Evolutionary conservation across 2,113 vertebrate species (phyloP).

Genomic region (Noctilio leporinus): DNA sequence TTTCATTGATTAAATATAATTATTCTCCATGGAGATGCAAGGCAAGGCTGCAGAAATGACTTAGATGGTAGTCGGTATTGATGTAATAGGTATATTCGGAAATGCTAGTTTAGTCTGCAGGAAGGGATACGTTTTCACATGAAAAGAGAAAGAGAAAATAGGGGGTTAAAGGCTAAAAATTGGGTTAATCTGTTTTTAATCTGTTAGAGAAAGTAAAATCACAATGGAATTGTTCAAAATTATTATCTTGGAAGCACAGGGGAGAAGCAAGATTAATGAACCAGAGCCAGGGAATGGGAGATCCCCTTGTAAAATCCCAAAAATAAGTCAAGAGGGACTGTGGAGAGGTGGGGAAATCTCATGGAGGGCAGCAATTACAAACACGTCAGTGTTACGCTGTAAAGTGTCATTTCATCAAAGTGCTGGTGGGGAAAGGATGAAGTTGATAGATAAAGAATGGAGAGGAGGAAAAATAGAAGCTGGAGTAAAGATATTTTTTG

Average conservation of each 20-base stretch:
- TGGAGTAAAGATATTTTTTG: neutral
- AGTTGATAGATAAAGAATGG: neutral
- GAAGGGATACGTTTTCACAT: neutral
- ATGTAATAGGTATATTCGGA: conserved; percentile 13
- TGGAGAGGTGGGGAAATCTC: neutral
- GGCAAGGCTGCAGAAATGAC: neutral
- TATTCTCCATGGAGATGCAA: neutral
- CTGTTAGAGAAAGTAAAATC: neutral
- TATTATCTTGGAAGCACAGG: neutral
- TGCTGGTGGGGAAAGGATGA: neutral
- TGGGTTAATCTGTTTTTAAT: neutral
- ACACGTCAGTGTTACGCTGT: neutral
- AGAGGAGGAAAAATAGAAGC: neutral
- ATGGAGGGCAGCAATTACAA: neutral
- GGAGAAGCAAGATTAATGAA: neutral
- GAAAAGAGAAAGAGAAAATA: neutral
- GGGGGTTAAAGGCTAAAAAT: neutral
- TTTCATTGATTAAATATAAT: conserved; percentile 11
- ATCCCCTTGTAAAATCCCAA: neutral
- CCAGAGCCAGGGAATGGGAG: neutral
- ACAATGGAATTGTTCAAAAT: neutral
- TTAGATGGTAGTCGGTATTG: neutral
- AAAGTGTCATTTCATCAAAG: neutral
- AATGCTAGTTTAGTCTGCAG: neutral
- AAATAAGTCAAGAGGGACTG: neutral